Conservation (phyloP, 2,113 vertebrate genomes). For the Sinocyclocheilus maitianheensis region DNA sequence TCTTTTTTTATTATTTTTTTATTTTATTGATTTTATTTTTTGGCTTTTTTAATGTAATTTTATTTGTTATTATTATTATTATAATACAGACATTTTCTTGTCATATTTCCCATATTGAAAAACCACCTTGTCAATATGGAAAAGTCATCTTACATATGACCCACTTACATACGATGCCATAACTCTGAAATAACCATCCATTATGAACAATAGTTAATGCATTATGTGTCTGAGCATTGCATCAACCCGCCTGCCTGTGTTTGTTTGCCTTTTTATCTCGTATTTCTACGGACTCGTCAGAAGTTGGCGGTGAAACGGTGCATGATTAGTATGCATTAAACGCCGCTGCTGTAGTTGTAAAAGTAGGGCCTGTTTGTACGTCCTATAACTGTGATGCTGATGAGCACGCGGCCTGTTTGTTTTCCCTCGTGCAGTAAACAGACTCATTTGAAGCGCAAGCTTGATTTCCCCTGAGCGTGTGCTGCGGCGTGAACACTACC, state of each 20-base stretch:
- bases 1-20: too few species aligned
- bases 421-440: constrained; percentile 59
- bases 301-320: constrained; percentile 3
- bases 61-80: too few species aligned
- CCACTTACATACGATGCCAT: neutral
- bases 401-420: constrained; percentile 60
- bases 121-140: neutral
- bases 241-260: neutral
- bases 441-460: constrained; percentile 50
- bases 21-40: too few species aligned
- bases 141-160: neutral
- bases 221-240: neutral
- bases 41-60: too few species aligned
- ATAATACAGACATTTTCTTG: neutral
- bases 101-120: neutral
- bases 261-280: constrained; percentile 63
- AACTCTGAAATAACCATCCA: neutral
- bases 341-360: constrained; percentile 30
- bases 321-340: constrained; percentile 26
- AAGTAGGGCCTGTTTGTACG: constrained; percentile 50
- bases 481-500: constrained; percentile 66
- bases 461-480: constrained; percentile 75
- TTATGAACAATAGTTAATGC: neutral
- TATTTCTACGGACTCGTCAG: neutral
- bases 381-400: constrained; percentile 41